Base-by-base conservation (phyloP, 2,113 vertebrate genomes). In the Pygoscelis adeliae region DNA sequence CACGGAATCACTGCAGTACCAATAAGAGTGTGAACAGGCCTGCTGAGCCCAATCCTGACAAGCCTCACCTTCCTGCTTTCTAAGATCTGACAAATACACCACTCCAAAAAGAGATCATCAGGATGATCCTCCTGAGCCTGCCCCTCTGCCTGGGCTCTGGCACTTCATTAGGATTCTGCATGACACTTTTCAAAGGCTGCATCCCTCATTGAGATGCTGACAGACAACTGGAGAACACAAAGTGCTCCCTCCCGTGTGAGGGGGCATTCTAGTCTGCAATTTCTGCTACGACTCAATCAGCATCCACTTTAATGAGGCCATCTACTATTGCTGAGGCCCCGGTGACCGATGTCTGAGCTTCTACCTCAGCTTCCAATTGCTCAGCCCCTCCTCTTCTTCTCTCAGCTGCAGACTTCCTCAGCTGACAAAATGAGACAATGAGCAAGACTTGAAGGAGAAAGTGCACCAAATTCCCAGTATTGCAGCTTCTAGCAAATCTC, bases 131-230 rank as follows among this genome's bases (percentile, higher is more conserved):
- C 80, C 66, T 34, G 77, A 85, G 72, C 49, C 72, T 20, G 42
- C 36, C 78, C 77, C 69, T 61, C 76, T 67, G 74, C 61, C 87
- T 58, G 65, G 15, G n/a, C 85, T 66, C 94, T n/a, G 73, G 58
- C 61, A 63, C 83, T 76, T 95, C 93, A 85, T 89, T 61, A 96
- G 92, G 90, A 97, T 96, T 87, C 93, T 70, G 34, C 73, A 21
- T 71, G 83, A 84, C 83, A 72, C 42, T 10, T 83, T 79, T 52
- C 77, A 77, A 74, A 97, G 95, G 55, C 92, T 58, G 15, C 80
- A 82, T 83, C 89, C 94, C 66, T 95, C 94, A 92, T n/a, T 62
- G 93, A 96, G 86, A 96, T 92, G 83, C 83, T 89, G 72, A 83
- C 87, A 94, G 92, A 91, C 72, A 93, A 92, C 7, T 4, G 1